Conservation (phyloP, 2,113 vertebrate genomes). For the Malurus melanocephalus region DNA sequence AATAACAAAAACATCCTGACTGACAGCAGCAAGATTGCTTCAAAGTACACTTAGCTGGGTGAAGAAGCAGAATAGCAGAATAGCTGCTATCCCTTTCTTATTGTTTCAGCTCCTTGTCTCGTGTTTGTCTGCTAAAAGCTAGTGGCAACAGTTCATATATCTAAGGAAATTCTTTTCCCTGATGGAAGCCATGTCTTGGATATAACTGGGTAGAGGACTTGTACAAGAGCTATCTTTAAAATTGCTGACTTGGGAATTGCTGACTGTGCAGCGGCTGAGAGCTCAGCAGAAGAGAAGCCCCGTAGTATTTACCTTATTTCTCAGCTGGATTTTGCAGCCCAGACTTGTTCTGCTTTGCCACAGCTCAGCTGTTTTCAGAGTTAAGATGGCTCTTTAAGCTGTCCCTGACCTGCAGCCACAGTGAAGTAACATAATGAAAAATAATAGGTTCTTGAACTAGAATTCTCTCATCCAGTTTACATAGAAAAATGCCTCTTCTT, state of each 20-base stretch:
- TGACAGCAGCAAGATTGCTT: neutral
- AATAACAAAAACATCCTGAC: neutral
- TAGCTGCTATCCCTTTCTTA: neutral
- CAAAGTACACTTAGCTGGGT: neutral
- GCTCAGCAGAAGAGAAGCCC: neutral
- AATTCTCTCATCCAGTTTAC: neutral
- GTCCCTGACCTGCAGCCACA: neutral
- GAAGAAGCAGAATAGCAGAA: neutral
- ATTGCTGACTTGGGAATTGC: neutral
- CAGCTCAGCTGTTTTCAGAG: neutral
- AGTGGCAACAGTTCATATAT: neutral
- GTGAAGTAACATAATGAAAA: neutral
- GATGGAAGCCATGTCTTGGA: neutral
- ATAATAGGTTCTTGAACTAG: neutral
- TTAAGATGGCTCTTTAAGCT: neutral
- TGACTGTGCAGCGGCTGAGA: neutral
- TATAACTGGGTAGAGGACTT: neutral
- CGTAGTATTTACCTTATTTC: neutral
- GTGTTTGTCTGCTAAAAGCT: neutral
- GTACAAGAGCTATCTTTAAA: conserved; percentile 3
- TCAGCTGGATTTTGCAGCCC: neutral
- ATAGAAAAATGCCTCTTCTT: neutral
- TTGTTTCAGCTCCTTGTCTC: neutral
- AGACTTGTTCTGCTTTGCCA: neutral
- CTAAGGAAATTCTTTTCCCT: neutral